Evolutionary conservation across 37 sponge, comb jelly and placozoan species (phyloP), one percentile per base, ranked within the genome.

Genomic region (Oscarella lobularis): DNA sequence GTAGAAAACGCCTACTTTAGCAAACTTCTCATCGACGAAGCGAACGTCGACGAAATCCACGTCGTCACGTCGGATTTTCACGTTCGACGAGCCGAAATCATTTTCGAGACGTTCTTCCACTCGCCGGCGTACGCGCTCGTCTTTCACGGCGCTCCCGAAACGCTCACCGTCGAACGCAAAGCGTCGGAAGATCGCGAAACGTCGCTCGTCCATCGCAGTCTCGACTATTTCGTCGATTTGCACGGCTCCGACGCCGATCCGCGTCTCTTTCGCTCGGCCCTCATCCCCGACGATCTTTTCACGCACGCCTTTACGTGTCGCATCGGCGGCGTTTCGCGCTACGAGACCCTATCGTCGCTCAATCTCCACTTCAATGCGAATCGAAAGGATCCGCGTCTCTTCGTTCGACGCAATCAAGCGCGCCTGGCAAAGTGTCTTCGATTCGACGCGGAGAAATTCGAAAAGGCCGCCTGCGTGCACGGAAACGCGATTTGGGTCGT

Each of bases 71-170:
- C 60, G 20, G 60, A 48, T 27, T 48, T 48, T 20, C 60, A 48
- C 60, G 20, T 48, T 48, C 60, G 14, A 48, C 60, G 60, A 48
- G 20, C 14, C 60, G 20, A 48, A 48, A 20, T 48, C 14, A 48
- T 48, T 48, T 48, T 48, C 20, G 60, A 48, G 9, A 48, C 60
- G 60, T 48, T 48, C 60, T 48, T 48, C 60, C 60, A 48, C 60
- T 9, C 9, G 20, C 60, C 60, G 60, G 20, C 60, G 60, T 48
- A 48, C 20, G 20, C 60, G 14, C 14, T 20, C 20, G 14, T 27
- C 20, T 48, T 27, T 48, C 60, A 48, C 60, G 60, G 60, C 60
- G 60, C 60, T 48, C 9, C 14, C 60, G 60, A 48, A 20, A 9
- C 9, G 60, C 9, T 20, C 9, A 48, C 9, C 9, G 60, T 27